Base-by-base conservation (phyloP, 2,888 invertebrate species). In the Tachina lurida region DNA sequence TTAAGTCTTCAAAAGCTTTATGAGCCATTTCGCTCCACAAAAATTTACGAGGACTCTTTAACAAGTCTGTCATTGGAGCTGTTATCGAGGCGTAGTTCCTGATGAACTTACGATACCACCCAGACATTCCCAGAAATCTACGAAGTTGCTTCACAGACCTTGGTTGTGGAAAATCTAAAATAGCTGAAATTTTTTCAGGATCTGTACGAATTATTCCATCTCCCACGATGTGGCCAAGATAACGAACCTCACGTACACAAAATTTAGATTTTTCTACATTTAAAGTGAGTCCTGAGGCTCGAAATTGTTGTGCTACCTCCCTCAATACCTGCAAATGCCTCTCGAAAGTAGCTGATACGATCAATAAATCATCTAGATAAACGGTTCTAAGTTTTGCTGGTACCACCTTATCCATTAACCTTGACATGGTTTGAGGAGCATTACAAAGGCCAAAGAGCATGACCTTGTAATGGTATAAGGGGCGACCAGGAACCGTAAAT, bases 41-140 rank as follows among this genome's bases (percentile, higher is more conserved):
- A 58, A 83, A 83, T 52, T 76, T 83, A 13, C 75, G 39, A 17
- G 43, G 17, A 9, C 15, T 13, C 13, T 58, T 78, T 13, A 84
- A 63, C 13, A 63, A 52, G 62, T 87, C 63, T 3, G 84, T 75
- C 10, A 86, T 9, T 13, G 79, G 84, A 5, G 84, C 74, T 78
- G 81, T 19, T 10, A 19, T 39, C 0, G 83, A 84, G 78, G 12
- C 87, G 77, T 80, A 87, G 45, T 79, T 60, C 12, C 15, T 49
- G 43, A 87, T 78, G 67, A 84, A 84, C 31, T 75, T 75, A 10
- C 84, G 71, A 43, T 80, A 86, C 84, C 84, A 87, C 3, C 87
- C 85, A 0, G 85, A 47, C 80, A 87, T 87, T 1, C 87, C 88
- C 43, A 88, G 43, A 65, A 88, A 87, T 56, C 87, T 49, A 2